Conservation (phyloP, 1,140 invertebrate genomes). For the Sesamia nonagrioides region DNA sequence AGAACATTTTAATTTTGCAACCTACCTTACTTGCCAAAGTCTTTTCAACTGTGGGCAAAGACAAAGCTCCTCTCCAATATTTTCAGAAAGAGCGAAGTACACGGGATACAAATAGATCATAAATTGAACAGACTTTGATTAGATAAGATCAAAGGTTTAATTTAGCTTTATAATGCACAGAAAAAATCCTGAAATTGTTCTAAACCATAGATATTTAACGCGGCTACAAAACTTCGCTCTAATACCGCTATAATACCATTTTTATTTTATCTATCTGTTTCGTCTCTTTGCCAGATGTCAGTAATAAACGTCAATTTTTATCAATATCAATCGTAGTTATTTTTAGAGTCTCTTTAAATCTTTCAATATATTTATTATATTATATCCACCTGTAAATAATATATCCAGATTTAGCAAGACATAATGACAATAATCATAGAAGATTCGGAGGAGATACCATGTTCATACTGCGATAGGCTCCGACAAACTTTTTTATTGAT, state of each 20-base stretch:
- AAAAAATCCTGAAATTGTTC: neutral
- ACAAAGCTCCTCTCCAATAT: too few species aligned
- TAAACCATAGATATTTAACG: neutral
- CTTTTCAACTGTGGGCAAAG: too few species aligned
- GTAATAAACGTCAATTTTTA: constrained; percentile 32
- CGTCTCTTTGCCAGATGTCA: neutral
- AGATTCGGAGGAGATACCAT: constrained; percentile 62
- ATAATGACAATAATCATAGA: constrained; percentile 63
- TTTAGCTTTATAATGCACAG: neutral
- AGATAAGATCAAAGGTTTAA: neutral
- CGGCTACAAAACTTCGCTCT: neutral
- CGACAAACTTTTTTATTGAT: constrained; percentile 64
- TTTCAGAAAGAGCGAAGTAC: too few species aligned
- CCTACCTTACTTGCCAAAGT: too few species aligned
- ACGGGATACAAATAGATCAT: too few species aligned
- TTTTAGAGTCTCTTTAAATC: neutral
- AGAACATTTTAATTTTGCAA: too few species aligned
- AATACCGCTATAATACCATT: neutral
- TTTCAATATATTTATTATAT: neutral
- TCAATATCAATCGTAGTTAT: neutral
- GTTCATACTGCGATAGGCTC: constrained; percentile 63
- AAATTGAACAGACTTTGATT: neutral
- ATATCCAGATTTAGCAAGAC: neutral
- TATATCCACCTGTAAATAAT: neutral
- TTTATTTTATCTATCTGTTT: neutral